Percentiles rank a stretch among this genome's conserved stretches.
phyloP scores from a whole-genome alignment of 23 tunicate genomes.

The Pegea sp. region DNA sequence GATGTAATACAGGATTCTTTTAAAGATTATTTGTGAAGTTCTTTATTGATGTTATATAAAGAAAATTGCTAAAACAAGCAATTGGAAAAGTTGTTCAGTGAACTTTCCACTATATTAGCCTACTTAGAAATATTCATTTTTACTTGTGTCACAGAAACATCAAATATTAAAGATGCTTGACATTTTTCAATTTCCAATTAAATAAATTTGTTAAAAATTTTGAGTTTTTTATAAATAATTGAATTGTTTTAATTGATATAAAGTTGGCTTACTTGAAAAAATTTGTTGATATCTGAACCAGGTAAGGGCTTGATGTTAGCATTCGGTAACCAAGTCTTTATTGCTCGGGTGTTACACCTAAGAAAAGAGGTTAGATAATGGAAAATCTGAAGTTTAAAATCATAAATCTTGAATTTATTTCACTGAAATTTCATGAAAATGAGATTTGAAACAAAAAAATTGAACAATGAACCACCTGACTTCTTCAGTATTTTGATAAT shows the following conservation, averaged over 20 bases:
- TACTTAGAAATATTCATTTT: no score
- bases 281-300: conserved; percentile 29
- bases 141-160: no score
- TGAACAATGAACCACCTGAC: conserved; percentile 14
- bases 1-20: no score
- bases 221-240: neutral
- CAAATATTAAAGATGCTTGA: no score
- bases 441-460: conserved; percentile 1
- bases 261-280: conserved; percentile 24
- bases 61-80: no score
- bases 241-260: no score
- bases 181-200: neutral
- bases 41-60: no score
- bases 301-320: conserved; percentile 50
- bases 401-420: no score
- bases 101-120: no score
- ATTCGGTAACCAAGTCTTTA: conserved; percentile 63
- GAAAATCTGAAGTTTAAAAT: conserved; percentile 1
- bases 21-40: no score
- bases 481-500: conserved; percentile 19
- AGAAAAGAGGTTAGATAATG: neutral
- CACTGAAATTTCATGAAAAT: no score
- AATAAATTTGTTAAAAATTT: neutral
- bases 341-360: conserved; percentile 27
- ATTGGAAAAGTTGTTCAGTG: no score